Evolutionary conservation across 2,888 invertebrate genomes (phyloP).

Genomic region (Eupithecia exiguata): DNA sequence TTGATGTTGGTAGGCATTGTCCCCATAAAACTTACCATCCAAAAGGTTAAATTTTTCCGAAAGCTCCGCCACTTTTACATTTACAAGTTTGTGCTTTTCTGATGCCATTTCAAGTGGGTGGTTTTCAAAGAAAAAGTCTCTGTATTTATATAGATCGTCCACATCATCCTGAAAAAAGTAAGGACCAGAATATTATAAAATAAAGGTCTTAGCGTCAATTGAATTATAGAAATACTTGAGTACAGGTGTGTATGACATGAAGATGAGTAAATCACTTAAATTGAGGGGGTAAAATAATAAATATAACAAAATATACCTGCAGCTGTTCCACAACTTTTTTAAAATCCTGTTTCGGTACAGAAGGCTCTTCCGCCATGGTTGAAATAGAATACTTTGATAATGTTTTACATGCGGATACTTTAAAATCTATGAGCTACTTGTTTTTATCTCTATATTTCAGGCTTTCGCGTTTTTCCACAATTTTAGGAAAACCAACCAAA

Average conservation of each 20-base stretch:
- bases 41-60: slow-evolving; percentile 73
- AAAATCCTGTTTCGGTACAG: slow-evolving; percentile 55
- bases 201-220: not conserved
- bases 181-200: not conserved
- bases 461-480: not conserved
- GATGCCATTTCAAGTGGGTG: slow-evolving; percentile 87
- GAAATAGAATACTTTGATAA: not conserved
- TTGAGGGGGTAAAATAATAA: not conserved
- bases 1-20: not conserved
- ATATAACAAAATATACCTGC: slow-evolving; percentile 52
- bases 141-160: slow-evolving; percentile 86
- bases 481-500: too few species aligned
- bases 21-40: slow-evolving; percentile 17
- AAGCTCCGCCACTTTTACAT: slow-evolving; percentile 84
- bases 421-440: not conserved
- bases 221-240: not conserved
- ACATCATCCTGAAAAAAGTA: slow-evolving; percentile 84
- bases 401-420: not conserved
- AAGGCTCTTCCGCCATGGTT: slow-evolving; percentile 17
- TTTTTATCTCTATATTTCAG: not conserved
- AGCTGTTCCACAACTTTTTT: slow-evolving; percentile 63
- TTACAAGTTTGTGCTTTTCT: slow-evolving; percentile 86
- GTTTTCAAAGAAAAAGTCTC: slow-evolving; percentile 91
- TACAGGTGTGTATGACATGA: not conserved
- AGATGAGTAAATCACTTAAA: not conserved